A percentile compares a stretch with the other conserved stretches of the same genome.
Conservation (phyloP, 35 echinoderm and acorn worm genomes). For the Lytechinus variegatus region DNA sequence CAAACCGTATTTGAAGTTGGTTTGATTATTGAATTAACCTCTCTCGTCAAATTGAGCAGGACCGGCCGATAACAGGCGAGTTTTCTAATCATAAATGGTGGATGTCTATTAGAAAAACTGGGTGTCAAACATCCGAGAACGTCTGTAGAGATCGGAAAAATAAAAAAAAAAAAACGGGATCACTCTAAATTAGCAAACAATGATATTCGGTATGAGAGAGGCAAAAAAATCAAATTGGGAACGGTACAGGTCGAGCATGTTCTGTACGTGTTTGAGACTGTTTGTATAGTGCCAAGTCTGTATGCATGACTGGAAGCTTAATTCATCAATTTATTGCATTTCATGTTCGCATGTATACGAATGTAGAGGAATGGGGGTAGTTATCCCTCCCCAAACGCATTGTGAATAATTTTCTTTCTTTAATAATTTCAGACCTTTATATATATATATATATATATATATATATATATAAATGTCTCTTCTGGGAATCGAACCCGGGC, state of each 20-base stretch:
- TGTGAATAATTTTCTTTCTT: too few species aligned
- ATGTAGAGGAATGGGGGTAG: too few species aligned
- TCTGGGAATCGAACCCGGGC: too few species aligned
- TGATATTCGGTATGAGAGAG: not conserved
- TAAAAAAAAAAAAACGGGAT: not conserved
- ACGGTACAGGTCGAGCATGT: too few species aligned
- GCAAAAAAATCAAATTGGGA: not conserved
- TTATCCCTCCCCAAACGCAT: too few species aligned
- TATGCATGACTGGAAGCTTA: too few species aligned
- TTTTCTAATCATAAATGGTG: not conserved
- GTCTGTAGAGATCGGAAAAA: not conserved
- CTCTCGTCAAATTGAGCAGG: not conserved
- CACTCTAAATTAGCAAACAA: not conserved
- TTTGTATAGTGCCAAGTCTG: not conserved
- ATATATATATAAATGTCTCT: too few species aligned
- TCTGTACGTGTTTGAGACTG: not conserved
- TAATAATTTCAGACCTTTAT: too few species aligned
- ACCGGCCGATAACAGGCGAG: not conserved
- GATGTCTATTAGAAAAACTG: not conserved
- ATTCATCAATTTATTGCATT: too few species aligned
- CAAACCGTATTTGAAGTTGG: not conserved
- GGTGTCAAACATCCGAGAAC: not conserved
- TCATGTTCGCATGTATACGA: too few species aligned
- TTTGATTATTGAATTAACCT: not conserved
- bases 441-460: too few species aligned